Conservation (phyloP, 2,797 vertebrate species). For the Basileuterus tristriatus region DNA sequence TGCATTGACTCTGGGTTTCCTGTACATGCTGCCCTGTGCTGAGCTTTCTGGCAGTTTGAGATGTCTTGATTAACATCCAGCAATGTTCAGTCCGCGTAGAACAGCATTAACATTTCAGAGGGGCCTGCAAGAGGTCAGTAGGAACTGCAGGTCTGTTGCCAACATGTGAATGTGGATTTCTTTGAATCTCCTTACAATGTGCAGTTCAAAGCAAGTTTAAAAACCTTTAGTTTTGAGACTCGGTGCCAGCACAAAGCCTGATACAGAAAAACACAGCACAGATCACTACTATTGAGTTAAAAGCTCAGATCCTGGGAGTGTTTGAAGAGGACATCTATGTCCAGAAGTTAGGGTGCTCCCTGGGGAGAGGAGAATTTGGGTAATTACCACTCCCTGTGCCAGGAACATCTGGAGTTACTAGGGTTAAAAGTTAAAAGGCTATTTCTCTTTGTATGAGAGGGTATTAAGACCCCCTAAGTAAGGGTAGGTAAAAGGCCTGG, state of each 20-base stretch:
- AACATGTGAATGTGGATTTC: not conserved
- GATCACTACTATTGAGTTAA: not conserved
- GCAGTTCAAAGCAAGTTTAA: not conserved
- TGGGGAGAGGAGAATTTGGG: not conserved
- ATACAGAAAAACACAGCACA: not conserved
- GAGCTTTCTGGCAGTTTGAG: not conserved
- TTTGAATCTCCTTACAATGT: not conserved
- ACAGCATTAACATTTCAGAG: not conserved
- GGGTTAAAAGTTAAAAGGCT: not conserved
- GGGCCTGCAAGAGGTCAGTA: not conserved
- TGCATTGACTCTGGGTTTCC: fast-evolving
- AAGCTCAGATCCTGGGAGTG: fast-evolving
- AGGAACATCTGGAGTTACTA: not conserved
- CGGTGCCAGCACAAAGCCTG: not conserved
- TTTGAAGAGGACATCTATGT: not conserved
- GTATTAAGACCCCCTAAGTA: not conserved
- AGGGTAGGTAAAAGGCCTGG: not conserved
- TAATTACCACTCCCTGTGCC: not conserved
- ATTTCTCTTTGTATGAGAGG: not conserved
- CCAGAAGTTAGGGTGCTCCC: not conserved
- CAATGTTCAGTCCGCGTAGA: fast-evolving
- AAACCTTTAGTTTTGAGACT: not conserved
- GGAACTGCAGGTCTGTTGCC: not conserved
- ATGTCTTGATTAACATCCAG: not conserved
- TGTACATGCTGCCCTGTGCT: not conserved